Percentiles rank a stretch among this genome's conserved stretches.
Evolutionary conservation across 2,113 vertebrate species (phyloP).

Genomic region (Apteryx mantelli): DNA sequence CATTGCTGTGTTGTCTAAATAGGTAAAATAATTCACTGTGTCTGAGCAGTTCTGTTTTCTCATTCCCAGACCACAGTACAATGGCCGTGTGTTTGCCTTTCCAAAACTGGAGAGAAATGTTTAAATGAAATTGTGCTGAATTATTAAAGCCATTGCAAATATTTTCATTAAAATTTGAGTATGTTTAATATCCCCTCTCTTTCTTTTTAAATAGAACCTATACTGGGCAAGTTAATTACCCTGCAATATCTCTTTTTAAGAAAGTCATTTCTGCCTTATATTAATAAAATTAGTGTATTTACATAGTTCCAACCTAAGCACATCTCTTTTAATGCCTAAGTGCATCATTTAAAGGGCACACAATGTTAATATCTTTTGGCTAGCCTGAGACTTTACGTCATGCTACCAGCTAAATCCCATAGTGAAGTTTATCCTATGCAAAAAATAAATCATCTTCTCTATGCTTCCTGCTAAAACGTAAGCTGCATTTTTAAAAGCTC

Average conservation of each 20-base stretch:
- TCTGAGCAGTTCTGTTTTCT: slow-evolving; percentile 15
- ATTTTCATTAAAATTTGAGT: slow-evolving; percentile 59
- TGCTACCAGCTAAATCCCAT: not conserved
- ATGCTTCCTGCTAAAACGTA: not conserved
- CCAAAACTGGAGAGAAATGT: slow-evolving; percentile 16
- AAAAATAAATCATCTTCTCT: slow-evolving; percentile 8
- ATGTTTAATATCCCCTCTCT: slow-evolving; percentile 41
- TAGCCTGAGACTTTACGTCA: slow-evolving; percentile 44
- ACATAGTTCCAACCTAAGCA: slow-evolving; percentile 53
- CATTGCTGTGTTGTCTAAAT: not conserved
- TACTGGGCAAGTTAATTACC: slow-evolving; percentile 37
- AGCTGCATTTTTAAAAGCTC: not conserved
- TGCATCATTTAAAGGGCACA: slow-evolving; percentile 57
- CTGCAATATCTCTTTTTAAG: slow-evolving; percentile 24
- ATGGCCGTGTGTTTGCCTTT: slow-evolving; percentile 9
- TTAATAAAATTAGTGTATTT: slow-evolving; percentile 48
- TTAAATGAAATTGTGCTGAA: slow-evolving; percentile 46
- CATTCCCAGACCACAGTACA: not conserved
- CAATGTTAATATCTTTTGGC: slow-evolving; percentile 55
- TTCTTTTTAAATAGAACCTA: slow-evolving; percentile 35
- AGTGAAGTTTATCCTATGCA: slow-evolving; percentile 7
- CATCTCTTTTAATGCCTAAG: slow-evolving; percentile 13
- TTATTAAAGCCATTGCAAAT: slow-evolving; percentile 48
- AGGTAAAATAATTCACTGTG: not conserved
- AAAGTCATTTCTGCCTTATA: slow-evolving; percentile 34